Conservation (phyloP, 2,797 vertebrate genomes). For the Coilia nasus region DNA sequence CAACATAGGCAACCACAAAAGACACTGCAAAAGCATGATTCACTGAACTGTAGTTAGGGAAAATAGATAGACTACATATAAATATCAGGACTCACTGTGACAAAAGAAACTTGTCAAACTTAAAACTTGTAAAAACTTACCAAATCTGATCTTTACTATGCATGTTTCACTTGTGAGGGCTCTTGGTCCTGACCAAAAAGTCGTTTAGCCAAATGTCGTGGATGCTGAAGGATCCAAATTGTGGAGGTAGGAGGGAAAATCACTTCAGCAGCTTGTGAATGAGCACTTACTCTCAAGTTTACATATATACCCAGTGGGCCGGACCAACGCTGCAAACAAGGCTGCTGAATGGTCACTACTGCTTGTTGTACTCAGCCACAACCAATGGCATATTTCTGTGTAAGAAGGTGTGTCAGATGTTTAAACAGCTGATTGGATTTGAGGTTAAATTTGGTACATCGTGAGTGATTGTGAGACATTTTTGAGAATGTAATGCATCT, state of each 20-base stretch:
- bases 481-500: conserved; percentile 3
- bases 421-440: conserved; percentile 29
- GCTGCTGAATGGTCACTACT: conserved; percentile 56
- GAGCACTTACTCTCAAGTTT: conserved; percentile 32
- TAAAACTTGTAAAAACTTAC: conserved; percentile 44
- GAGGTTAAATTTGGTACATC: conserved; percentile 17
- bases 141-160: conserved; percentile 62
- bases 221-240: conserved; percentile 5
- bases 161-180: conserved; percentile 44
- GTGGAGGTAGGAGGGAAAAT: conserved; percentile 8
- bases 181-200: neutral
- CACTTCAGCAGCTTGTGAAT: conserved; percentile 33
- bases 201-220: neutral
- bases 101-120: neutral
- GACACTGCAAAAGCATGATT: neutral
- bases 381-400: conserved; percentile 38
- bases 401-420: conserved; percentile 34
- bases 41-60: neutral
- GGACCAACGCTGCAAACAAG: conserved; percentile 41
- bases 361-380: conserved; percentile 31
- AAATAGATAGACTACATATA: neutral
- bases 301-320: conserved; percentile 49
- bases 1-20: neutral
- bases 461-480: conserved; percentile 4
- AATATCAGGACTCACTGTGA: neutral